Conservation (phyloP, 2,113 vertebrate species). For the Corythaixoides concolor region DNA sequence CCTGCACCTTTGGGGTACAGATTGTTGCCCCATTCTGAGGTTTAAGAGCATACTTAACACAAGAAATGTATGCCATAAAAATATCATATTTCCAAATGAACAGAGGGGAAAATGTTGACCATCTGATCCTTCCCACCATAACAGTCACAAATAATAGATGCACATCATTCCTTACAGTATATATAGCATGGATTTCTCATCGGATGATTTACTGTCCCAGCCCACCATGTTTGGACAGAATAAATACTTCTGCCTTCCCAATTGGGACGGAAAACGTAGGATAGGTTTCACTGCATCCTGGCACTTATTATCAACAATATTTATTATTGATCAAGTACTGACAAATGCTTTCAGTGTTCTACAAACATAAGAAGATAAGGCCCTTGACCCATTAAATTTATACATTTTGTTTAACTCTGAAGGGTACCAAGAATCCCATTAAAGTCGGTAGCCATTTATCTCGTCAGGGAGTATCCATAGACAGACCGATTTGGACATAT, state of each 20-base stretch:
- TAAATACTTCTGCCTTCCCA: not conserved
- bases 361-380: not conserved
- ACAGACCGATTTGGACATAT: not conserved
- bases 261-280: not conserved
- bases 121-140: not conserved
- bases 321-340: constrained; percentile 40
- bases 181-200: not conserved
- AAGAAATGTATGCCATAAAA: not conserved
- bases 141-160: not conserved
- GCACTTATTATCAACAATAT: not conserved
- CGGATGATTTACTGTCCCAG: not conserved
- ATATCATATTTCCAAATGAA: not conserved
- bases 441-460: not conserved
- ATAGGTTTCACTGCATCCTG: constrained; percentile 11
- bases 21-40: not conserved
- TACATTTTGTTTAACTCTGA: not conserved
- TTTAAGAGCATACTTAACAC: not conserved
- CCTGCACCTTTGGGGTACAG: not conserved
- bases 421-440: not conserved
- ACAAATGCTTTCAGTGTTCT: constrained; percentile 14
- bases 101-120: not conserved
- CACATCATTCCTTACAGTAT: not conserved
- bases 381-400: not conserved
- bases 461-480: not conserved
- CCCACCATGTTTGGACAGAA: not conserved